A percentile compares a stretch with the other conserved stretches of the same genome.
Evolutionary conservation across 2,113 vertebrate species (phyloP).

Genomic region (Formicarius rufipectus): DNA sequence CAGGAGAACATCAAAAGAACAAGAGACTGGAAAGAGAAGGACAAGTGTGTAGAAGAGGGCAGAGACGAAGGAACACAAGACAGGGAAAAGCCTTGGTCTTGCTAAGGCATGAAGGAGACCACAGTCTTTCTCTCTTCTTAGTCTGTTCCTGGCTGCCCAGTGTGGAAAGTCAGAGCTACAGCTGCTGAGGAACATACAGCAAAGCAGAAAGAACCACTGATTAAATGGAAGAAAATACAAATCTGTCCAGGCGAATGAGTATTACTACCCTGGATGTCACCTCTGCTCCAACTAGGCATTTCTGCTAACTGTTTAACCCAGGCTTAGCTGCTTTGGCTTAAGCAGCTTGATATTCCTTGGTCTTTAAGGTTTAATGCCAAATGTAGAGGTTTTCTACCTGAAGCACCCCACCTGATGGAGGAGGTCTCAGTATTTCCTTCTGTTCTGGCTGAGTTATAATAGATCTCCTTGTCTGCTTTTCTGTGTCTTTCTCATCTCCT

Average conservation of each 20-base stretch:
- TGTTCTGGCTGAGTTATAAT: background rate
- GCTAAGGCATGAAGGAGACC: background rate
- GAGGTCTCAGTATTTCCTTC: background rate
- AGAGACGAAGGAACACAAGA: background rate
- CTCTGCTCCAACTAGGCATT: background rate
- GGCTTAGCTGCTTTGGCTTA: background rate
- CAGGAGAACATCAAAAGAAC: background rate
- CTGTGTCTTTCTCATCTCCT: background rate
- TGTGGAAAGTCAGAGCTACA: background rate
- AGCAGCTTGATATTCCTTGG: background rate
- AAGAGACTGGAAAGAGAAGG: background rate
- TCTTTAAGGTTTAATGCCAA: background rate
- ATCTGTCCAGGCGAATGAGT: background rate
- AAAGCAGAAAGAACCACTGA: background rate
- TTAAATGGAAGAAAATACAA: constrained; percentile 49
- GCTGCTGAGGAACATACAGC: background rate
- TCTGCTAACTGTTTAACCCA: background rate
- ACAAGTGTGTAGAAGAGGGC: background rate
- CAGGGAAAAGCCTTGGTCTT: background rate
- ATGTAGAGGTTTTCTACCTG: background rate
- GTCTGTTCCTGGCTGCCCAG: background rate
- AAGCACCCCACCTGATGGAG: background rate
- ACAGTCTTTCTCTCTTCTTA: background rate
- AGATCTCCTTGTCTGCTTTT: background rate
- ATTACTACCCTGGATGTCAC: constrained; percentile 21